Evolutionary conservation across 2,113 vertebrate species (phyloP), one percentile per base, ranked within the genome.

Genomic region (Engraulis encrasicolus): DNA sequence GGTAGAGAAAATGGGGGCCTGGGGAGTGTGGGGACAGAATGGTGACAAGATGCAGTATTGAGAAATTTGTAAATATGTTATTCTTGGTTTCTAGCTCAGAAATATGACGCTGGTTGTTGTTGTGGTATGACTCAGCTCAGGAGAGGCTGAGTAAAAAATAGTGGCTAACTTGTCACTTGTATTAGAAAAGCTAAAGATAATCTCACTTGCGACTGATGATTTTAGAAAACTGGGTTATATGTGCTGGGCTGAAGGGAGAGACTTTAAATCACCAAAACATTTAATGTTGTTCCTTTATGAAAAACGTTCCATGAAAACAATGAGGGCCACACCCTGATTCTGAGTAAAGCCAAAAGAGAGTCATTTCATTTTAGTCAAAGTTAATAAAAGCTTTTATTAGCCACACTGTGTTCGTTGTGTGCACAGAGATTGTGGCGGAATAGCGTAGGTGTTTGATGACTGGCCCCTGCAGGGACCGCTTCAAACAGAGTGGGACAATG

Each of bases 401-500:
- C 58, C 9, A 7, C n/a, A 11, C 58, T 14, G 27, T 2, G 27
- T 74, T 27, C 27, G 11, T 27, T 23, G 23, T 52, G 50, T 40
- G 12, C 71, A 50, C n/a, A 50, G 40, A 50, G 20, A 23, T 74
- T 48, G 36, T 81, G 37, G 23, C 52, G 50, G 40, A 58, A 36
- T 52, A 78, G 45, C 48, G 71, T 49, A 45, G 79, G 80, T 58
- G 79, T 78, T 50, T 81, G 61, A 71, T 54, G 79, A 50, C 36
- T 80, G 45, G 66, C 52, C 66, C 79, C 79, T 71, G 48, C 49
- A 50, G 66, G 52, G 74, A 71, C 50, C 14, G 15, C 80, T 85
- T 78, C 84, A 82, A 82, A 82, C 74, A 31, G 84, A 50, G 49
- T 38, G 37, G 84, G 48, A 34, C 23, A n/a, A 50, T 78, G 80